A percentile compares a stretch with the other conserved stretches of the same genome.
These are phyloP conservation scores for Drosophila merina DNA, from an alignment of 2,888 invertebrate species.

Conservation along the genomic window DNA sequence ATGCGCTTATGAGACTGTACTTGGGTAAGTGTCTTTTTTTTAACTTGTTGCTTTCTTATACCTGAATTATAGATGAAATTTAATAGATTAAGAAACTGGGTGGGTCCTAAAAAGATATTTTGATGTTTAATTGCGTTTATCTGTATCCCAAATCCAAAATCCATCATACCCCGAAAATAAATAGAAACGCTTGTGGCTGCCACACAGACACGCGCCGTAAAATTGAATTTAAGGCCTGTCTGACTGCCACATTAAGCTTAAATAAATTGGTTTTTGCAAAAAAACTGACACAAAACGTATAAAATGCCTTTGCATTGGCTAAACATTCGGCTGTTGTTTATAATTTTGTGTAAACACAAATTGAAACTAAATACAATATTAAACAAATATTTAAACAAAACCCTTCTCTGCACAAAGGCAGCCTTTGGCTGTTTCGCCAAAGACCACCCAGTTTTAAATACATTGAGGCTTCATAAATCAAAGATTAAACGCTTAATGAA, in stretches of 20 bases:
- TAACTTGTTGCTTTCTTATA: background rate
- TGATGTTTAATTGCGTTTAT: too few relatives aligned
- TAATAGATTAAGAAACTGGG: background rate
- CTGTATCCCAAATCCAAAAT: background rate
- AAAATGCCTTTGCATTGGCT: constrained; percentile 38
- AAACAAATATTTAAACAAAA: constrained; percentile 12
- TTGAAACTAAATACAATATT: constrained; percentile 13
- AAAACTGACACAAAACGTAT: constrained; percentile 25
- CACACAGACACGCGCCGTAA: constrained; percentile 50
- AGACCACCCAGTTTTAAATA: constrained; percentile 41
- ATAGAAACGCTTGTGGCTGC: constrained; percentile 36
- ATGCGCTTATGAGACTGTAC: too few relatives aligned
- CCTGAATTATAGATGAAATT: background rate
- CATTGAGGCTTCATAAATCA: constrained; percentile 59
- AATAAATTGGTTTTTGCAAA: constrained; percentile 39
- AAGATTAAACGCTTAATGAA: constrained; percentile 62
- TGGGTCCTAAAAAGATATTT: too few relatives aligned
- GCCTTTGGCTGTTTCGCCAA: constrained; percentile 5
- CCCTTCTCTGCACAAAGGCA: constrained; percentile 17
- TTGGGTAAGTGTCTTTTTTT: too few relatives aligned
- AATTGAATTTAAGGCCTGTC: constrained; percentile 37
- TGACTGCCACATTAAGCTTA: constrained; percentile 41
- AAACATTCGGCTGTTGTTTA: constrained; percentile 54
- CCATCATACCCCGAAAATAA: constrained; percentile 6
- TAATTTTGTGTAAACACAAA: constrained; percentile 46